Evolutionary conservation across 92 coral and sea anemone genomes (phyloP), one percentile per base, ranked within the genome.

Genomic region (Isaurus tuberculatus): DNA sequence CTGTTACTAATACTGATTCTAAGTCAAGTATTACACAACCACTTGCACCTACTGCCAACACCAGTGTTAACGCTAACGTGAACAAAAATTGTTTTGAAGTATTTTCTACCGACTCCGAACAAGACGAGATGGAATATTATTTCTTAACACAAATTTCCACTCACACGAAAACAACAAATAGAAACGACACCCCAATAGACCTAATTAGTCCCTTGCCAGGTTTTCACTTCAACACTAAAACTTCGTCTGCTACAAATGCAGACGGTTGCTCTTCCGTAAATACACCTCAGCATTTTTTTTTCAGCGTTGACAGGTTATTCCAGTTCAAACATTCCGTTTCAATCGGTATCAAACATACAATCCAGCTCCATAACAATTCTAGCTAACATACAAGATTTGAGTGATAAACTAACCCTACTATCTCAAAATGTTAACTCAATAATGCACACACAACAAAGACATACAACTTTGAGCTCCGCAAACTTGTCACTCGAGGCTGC

Each of bases 391-490:
- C 69, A 27, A 23, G 15, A 63, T 63, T 23, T 63, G 33, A 63
- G 22, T 23, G 27, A 27, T 63, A 63, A 63, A 63, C 9, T 63
- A 10, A 63, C 32, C 0, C 14, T 63, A 11, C 33, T 63, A 63
- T 63, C 69, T 57, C 25, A 57, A 57, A 57, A 57, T 57, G 65
- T 57, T 23, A 2, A 23, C 69, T 63, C 69, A 28, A 63, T 63
- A 63, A 63, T 63, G 69, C 69, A 63, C 17, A 63, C 69, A 63
- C 69, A 25, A 63, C 69, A 63, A 63, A 63, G 69, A 15, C 33
- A 63, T 5, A 14, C 69, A 25, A 23, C 13, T 23, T 63, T 27
- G 33, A 63, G 69, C 69, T 23, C 69, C 34, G 8, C 69, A 23
- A 26, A 63, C n/a, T n/a, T n/a, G n/a, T n/a, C n/a, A n/a, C n/a